Evolutionary conservation across 2,888 invertebrate genomes (phyloP).

Genomic region (Nemotelus nigrinus): DNA sequence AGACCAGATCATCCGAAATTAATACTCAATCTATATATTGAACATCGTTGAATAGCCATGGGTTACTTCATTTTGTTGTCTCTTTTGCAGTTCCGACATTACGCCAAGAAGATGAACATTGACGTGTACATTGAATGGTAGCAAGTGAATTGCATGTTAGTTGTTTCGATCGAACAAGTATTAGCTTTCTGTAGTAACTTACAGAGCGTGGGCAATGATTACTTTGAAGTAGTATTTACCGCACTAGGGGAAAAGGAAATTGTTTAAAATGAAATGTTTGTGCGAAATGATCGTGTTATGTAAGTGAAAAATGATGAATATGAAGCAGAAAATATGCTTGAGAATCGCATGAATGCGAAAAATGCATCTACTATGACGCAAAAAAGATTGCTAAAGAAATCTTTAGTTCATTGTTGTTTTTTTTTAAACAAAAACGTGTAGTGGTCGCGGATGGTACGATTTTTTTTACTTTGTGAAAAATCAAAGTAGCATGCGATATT

Average conservation of each 20-base stretch:
- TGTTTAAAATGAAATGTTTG: conserved; percentile 13
- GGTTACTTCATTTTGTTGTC: neutral
- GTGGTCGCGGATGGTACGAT: no score
- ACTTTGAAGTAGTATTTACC: conserved; percentile 13
- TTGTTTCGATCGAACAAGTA: conserved; percentile 1
- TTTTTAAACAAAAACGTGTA: no score
- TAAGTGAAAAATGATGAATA: neutral
- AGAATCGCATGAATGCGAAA: conserved; percentile 10
- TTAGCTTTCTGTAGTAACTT: conserved; percentile 16
- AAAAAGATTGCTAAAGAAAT: neutral
- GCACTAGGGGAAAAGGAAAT: conserved; percentile 1
- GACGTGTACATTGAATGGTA: neutral
- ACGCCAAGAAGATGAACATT: neutral
- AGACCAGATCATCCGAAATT: conserved; percentile 9
- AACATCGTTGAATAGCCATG: no score
- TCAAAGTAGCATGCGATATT: no score
- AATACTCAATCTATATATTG: conserved; percentile 1
- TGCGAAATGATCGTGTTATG: conserved; percentile 9
- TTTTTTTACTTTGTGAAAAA: no score
- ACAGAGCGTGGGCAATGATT: conserved; percentile 30
- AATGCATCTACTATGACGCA: neutral
- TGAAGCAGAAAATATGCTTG: neutral
- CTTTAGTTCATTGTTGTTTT: neutral
- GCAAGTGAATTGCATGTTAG: neutral
- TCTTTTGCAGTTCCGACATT: neutral